phyloP scores from a whole-genome alignment of 2,113 vertebrate genomes.

The Vulpes ferrilata region DNA sequence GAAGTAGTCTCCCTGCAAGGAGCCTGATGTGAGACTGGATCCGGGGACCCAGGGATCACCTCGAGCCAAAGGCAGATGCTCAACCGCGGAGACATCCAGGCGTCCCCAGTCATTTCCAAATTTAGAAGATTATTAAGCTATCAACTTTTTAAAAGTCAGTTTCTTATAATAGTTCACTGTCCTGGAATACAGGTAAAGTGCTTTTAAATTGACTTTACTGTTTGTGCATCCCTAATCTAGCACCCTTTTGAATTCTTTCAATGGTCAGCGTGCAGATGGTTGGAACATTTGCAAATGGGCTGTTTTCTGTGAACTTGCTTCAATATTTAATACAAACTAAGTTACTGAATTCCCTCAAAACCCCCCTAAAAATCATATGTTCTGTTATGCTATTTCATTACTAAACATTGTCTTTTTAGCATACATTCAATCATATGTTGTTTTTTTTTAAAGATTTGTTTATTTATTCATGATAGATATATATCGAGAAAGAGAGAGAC shows the following conservation, averaged over 20 bases:
- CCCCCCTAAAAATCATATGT: accelerated
- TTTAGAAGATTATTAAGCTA: not conserved
- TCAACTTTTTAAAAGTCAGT: not conserved
- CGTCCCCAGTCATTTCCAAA: not conserved
- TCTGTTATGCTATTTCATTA: not conserved
- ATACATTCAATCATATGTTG: accelerated
- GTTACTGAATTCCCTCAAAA: not conserved
- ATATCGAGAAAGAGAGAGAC: not conserved
- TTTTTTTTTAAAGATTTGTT: not conserved
- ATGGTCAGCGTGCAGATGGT: not conserved
- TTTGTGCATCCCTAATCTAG: not conserved
- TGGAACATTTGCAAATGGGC: not conserved
- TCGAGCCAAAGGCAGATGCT: no score
- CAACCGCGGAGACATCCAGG: no score
- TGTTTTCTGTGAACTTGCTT: constrained; percentile 5
- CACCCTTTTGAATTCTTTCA: not conserved
- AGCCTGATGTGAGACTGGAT: no score
- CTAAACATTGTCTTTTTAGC: not conserved
- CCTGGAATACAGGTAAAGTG: not conserved
- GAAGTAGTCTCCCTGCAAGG: no score
- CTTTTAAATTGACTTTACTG: not conserved
- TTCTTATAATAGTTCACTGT: not conserved
- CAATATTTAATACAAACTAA: not conserved
- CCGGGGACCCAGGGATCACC: no score
- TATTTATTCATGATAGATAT: not conserved